Evolutionary conservation across 1,140 invertebrate genomes (phyloP), one percentile per base, ranked within the genome.

Genomic region (Dermatophagoides farinae): DNA sequence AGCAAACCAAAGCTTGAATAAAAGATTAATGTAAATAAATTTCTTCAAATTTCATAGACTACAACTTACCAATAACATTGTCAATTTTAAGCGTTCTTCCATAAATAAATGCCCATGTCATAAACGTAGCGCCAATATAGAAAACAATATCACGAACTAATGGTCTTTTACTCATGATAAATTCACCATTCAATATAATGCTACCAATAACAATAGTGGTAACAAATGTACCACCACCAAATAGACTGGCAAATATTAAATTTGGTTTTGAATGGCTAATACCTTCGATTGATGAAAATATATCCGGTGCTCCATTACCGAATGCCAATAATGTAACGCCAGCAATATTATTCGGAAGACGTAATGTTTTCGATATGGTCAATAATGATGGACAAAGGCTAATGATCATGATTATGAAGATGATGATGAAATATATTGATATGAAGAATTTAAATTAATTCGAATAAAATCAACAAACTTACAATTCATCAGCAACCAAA

Each of bases 311-410:
- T 39, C 82, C 83, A 72, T 86, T 86, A n/a, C 84, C 84, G 70
- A 86, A 83, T 1, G 84, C 83, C 66, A 86, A 67, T 62, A 86
- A 77, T 18, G 83, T 86, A 12, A 85, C 82, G 5, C 83, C 83
- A 23, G 83, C 83, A 64, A 85, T 75, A 69, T 80, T 83, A 65
- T 85, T 79, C 61, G 80, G 83, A 50, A 86, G 71, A 44, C 72
- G 73, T 52, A 85, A 67, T 23, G 78, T 74, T 57, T 74, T 71
- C 0, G 82, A 76, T 37, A 84, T 81, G 11, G 79, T 75, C 46
- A 79, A 71, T n/a, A 85, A 70, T 12, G 79, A 75, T 23, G 81
- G 80, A 67, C 80, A 82, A 66, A 84, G 83, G 65, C 66, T 67
- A 25, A 12, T 62, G 61, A 44, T 44, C 1, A 46, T n/a, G n/a